A percentile compares a stretch with the other conserved stretches of the same genome.
phyloP scores from a whole-genome alignment of 2,797 vertebrate species.

The Chelonia mydas region DNA sequence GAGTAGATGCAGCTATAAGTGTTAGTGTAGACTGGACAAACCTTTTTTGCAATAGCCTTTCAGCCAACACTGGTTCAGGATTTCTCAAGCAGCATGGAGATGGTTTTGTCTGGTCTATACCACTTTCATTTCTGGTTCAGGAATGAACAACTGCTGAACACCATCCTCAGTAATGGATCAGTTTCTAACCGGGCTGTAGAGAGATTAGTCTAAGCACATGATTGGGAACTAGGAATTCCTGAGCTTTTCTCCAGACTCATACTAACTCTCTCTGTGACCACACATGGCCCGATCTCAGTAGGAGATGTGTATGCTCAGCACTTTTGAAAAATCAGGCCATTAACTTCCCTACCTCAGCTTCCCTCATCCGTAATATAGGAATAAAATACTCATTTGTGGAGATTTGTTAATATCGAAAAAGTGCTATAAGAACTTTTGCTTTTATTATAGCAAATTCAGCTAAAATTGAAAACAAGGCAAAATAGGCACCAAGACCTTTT shows the following conservation, averaged over 20 bases:
- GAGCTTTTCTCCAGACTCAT: rapidly evolving
- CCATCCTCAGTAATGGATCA: background rate
- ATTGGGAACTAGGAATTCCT: rapidly evolving
- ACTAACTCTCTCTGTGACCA: background rate
- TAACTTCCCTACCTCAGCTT: background rate
- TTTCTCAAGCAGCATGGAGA: background rate
- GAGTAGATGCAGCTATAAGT: rapidly evolving
- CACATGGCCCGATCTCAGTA: background rate
- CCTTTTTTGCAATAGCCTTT: background rate
- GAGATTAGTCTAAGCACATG: background rate
- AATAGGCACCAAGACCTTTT: background rate
- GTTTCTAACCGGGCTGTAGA: background rate
- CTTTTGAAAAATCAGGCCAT: background rate
- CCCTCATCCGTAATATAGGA: background rate
- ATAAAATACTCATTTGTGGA: background rate
- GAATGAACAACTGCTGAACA: background rate
- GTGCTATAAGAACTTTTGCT: rapidly evolving
- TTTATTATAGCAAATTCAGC: background rate
- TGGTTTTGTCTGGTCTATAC: background rate
- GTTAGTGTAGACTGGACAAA: background rate
- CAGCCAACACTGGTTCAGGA: background rate
- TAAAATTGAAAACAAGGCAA: background rate
- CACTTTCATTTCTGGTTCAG: rapidly evolving
- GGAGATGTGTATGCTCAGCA: background rate
- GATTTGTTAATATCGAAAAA: rapidly evolving